These are phyloP conservation scores for Sesamia inferens DNA, from an alignment of 2,888 invertebrate species.

Conservation along the genomic window DNA sequence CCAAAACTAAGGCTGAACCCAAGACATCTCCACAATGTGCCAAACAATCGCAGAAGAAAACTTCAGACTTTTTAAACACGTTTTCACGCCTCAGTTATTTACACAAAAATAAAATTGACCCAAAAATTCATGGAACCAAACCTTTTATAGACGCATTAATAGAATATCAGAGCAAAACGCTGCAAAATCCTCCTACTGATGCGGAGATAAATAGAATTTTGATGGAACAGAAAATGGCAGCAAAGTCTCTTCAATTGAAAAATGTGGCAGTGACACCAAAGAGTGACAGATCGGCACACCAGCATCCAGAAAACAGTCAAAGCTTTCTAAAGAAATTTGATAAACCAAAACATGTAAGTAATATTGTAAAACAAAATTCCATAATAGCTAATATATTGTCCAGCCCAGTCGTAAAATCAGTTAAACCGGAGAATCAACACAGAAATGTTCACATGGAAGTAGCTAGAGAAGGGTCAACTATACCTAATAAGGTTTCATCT, in stretches of 20 bases:
- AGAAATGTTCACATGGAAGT: slow-evolving; percentile 32
- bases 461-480: slow-evolving; percentile 3
- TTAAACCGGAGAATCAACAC: slow-evolving; percentile 19
- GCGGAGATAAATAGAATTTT: slow-evolving; percentile 49
- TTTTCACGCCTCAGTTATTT: slow-evolving; percentile 85
- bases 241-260: slow-evolving; percentile 8
- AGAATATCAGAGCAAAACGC: slow-evolving; percentile 51
- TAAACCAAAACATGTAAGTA: slow-evolving; percentile 20
- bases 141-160: slow-evolving; percentile 58
- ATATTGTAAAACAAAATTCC: slow-evolving; percentile 40
- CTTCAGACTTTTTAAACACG: slow-evolving; percentile 78
- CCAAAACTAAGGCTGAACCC: slow-evolving; percentile 61
- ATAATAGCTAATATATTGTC: slow-evolving; percentile 40
- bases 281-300: slow-evolving; percentile 9
- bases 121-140: slow-evolving; percentile 65
- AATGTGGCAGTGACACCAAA: slow-evolving; percentile 24
- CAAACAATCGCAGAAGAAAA: slow-evolving; percentile 77
- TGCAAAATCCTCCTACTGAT: slow-evolving; percentile 27
- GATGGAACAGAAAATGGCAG: slow-evolving; percentile 47
- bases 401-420: slow-evolving; percentile 1
- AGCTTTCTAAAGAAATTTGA: slow-evolving; percentile 28
- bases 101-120: slow-evolving; percentile 81
- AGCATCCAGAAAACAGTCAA: slow-evolving; percentile 32
- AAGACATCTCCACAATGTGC: slow-evolving; percentile 70
- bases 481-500: slow-evolving; percentile 31